A percentile compares a stretch with the other conserved stretches of the same genome.
phyloP scores from a whole-genome alignment of 2,888 invertebrate genomes.

The Drosophila falleni region DNA sequence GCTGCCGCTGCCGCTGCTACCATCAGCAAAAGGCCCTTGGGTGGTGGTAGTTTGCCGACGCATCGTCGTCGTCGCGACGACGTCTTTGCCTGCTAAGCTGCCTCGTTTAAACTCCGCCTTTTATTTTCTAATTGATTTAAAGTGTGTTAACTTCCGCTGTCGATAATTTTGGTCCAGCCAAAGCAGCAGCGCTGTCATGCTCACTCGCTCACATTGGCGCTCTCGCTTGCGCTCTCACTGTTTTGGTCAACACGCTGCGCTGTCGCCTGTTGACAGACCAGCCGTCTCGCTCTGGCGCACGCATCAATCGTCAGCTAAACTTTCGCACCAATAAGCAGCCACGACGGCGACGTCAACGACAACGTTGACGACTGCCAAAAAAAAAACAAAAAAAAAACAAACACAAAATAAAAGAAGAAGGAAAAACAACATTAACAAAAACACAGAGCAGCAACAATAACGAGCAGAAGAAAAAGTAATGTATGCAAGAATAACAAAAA shows the following conservation, averaged over 20 bases:
- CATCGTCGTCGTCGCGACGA: constrained; percentile 28
- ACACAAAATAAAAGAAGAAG: not conserved
- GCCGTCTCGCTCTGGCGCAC: constrained; percentile 72
- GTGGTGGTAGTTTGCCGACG: constrained; percentile 32
- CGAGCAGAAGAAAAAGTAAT: constrained; percentile 10
- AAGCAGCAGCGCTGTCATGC: constrained; percentile 38
- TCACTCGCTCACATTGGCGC: constrained; percentile 12
- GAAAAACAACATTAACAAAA: constrained; percentile 12
- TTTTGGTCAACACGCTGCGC: not conserved
- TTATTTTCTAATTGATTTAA: constrained; percentile 83
- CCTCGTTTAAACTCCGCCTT: constrained; percentile 82
- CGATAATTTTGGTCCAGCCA: constrained; percentile 81
- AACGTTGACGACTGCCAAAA: constrained; percentile 59
- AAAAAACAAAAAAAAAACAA: not conserved
- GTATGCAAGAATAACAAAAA: constrained; percentile 22
- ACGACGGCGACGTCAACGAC: constrained; percentile 28
- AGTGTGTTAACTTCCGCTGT: constrained; percentile 83
- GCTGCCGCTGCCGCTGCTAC: not conserved
- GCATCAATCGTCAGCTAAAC: constrained; percentile 52
- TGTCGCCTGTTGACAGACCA: constrained; percentile 38
- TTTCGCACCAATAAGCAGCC: constrained; percentile 79
- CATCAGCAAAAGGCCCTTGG: constrained; percentile 24
- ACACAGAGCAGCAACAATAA: constrained; percentile 5
- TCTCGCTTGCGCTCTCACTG: constrained; percentile 6
- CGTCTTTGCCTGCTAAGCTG: constrained; percentile 66